A percentile compares a stretch with the other conserved stretches of the same genome.
Evolutionary conservation across 2,113 vertebrate genomes (phyloP).

Genomic region (Phocoena phocoena): DNA sequence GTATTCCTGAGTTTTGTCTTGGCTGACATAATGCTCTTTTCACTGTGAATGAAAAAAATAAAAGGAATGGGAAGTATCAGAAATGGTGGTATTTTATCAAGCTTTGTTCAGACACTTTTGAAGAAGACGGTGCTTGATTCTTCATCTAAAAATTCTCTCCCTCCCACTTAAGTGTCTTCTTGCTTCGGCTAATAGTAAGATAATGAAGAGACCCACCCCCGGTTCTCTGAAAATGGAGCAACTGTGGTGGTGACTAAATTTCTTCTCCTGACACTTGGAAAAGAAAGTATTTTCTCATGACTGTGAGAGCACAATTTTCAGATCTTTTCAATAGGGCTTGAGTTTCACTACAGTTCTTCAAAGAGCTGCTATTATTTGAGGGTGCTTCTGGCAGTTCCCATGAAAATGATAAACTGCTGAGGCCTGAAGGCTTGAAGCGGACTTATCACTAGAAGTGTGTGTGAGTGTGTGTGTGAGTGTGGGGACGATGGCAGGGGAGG

Average conservation of each 20-base stretch:
- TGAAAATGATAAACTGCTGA: slow-evolving; percentile 18
- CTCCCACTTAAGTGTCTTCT: background rate
- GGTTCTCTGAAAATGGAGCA: slow-evolving; percentile 22
- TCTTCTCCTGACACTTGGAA: slow-evolving; percentile 28
- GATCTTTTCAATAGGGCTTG: background rate
- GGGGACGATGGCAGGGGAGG: accelerated
- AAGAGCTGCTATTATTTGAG: slow-evolving; percentile 14
- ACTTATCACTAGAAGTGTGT: background rate
- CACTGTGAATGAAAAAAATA: background rate
- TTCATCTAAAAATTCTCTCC: background rate
- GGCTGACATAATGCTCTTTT: background rate
- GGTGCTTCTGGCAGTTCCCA: slow-evolving; percentile 2
- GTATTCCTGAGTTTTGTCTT: background rate
- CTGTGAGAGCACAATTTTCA: slow-evolving; percentile 4
- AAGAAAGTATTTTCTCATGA: slow-evolving; percentile 12
- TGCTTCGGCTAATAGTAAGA: background rate
- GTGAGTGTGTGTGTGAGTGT: background rate
- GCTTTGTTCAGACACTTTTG: background rate
- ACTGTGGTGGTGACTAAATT: background rate
- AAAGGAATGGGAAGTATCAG: background rate
- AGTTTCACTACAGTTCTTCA: slow-evolving; percentile 30
- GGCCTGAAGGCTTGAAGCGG: background rate
- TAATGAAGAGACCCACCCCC: background rate
- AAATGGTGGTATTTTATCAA: background rate
- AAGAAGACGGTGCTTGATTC: background rate